Base-by-base conservation (phyloP, 2,888 invertebrate genomes). In the Meloe dianella region DNA sequence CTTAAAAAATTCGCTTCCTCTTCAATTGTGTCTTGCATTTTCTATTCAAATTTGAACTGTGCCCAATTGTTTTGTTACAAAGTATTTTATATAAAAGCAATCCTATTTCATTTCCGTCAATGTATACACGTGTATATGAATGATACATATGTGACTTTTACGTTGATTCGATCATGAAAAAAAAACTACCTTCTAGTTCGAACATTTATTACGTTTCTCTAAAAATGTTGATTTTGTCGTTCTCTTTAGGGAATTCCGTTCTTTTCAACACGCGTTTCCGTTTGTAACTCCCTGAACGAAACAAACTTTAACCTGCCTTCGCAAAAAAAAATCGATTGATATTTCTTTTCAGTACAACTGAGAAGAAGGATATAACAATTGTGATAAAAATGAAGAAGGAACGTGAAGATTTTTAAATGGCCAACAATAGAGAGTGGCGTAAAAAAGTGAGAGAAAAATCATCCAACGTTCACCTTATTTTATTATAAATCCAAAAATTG, bases 181-280 rank as follows among this genome's bases (percentile, higher is more conserved):
- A 32, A 32, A 32, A 7, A 35, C 20, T 47, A 20, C 47, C 47
- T 47, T 47, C 41, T 41, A 20, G 8, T 47, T 47, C 47, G 22
- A 47, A 47, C 47, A 47, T 47, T 47, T 47, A 47, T 47, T 47
- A 10, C 47, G 20, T 47, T 47, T 22, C 8, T 20, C 20, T 47
- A 20, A 47, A 47, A 47, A 41, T 47, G 47, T 47, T 47, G 47
- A 47, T 47, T 47, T 47, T 41, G n/a, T 41, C 47, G 17, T 41
- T 41, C 17, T 41, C 41, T 22, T 47, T 2, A 20, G 47, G 20
- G 47, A 47, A 47, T 47, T 47, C 47, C 20, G 47, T 47, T 47
- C 47, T 47, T 47, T 47, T 47, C 47, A 47, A 47, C 47, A 20
- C 47, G 20, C 20, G 9, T 47, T 47, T 47, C 47, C 47, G 47